Evolutionary conservation across 2,113 vertebrate species (phyloP).

Genomic region (Forbesichthys papilliferus): DNA sequence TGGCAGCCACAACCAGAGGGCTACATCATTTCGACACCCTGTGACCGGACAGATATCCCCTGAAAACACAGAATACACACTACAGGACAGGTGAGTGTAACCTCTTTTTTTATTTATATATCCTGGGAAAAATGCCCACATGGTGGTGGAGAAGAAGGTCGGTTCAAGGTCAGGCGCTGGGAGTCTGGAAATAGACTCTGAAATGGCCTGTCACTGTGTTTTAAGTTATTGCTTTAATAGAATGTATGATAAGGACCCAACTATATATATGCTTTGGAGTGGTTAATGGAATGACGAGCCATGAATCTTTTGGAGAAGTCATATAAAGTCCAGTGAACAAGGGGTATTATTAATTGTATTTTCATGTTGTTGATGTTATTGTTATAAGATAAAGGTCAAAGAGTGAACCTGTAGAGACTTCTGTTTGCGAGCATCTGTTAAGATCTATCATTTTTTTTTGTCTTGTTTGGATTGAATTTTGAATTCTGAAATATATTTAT

Average conservation of each 20-base stretch:
- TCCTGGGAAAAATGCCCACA: neutral
- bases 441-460: neutral
- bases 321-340: conserved; percentile 5
- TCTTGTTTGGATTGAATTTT: no score
- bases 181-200: conserved; percentile 10
- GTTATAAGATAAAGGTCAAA: neutral
- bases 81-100: conserved; percentile 91
- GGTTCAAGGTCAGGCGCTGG: conserved; percentile 25
- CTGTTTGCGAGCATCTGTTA: neutral
- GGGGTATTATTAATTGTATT: conserved; percentile 5
- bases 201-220: conserved; percentile 17
- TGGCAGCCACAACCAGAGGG: conserved; percentile 92
- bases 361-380: conserved; percentile 10
- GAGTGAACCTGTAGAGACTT: neutral
- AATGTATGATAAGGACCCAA: conserved; percentile 45
- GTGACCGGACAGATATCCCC: conserved; percentile 94
- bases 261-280: conserved; percentile 25
- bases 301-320: conserved; percentile 37
- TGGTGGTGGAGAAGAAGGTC: conserved; percentile 9
- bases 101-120: neutral
- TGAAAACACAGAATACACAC: conserved; percentile 93
- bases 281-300: conserved; percentile 22
- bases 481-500: no score
- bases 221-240: conserved; percentile 35
- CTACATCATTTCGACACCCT: conserved; percentile 92